Base-by-base conservation (phyloP, 2,113 vertebrate species). In the Prionailurus viverrinus region DNA sequence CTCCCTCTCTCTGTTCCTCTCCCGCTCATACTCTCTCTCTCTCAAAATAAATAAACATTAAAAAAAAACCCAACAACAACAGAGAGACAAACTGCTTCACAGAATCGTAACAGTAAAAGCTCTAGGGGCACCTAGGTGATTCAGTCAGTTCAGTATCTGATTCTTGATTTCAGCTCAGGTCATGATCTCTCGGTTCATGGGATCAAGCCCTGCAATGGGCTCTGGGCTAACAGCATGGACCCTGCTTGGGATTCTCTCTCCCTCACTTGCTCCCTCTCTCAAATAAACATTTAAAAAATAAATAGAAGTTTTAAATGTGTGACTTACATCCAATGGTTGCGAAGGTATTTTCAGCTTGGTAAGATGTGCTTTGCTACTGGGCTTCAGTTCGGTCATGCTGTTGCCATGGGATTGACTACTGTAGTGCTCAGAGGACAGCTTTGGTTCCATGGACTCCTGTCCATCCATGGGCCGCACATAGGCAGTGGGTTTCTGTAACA, bases 391-490 rank as follows among this genome's bases (percentile, higher is more conserved):
- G 53, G 99, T 99, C 97, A 99, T 98, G 69, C 98, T 98, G 97
- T 99, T 98, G 98, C 99, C 97, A 98, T 99, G 99, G 16, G 98
- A 98, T 97, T 99, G 99, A 69, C 99, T 98, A 27, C 99, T 98
- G 98, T 99, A 99, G 98, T 99, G 99, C 98, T 99, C 99, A 0
- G 99, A 99, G 39, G 99, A 98, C 95, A 99, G 98, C 98, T 99
- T 99, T 98, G 99, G 99, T 98, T 99, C 99, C 96, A 99, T 99
- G 55, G 99, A 99, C 86, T 99, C 99, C 98, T 99, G 99, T 96
- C 99, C 99, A 15, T 99, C 99, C 99, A 99, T 99, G 45, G 99
- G 99, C 98, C 99, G 99, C 3, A 99, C 99, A 29, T 99, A 99
- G 3, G 99, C 99, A 16, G 99, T 99, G 98, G 99, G 99, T 97